Evolutionary conservation across 2,888 invertebrate species (phyloP), one percentile per base, ranked within the genome.

Genomic region (Dasypolia templi): DNA sequence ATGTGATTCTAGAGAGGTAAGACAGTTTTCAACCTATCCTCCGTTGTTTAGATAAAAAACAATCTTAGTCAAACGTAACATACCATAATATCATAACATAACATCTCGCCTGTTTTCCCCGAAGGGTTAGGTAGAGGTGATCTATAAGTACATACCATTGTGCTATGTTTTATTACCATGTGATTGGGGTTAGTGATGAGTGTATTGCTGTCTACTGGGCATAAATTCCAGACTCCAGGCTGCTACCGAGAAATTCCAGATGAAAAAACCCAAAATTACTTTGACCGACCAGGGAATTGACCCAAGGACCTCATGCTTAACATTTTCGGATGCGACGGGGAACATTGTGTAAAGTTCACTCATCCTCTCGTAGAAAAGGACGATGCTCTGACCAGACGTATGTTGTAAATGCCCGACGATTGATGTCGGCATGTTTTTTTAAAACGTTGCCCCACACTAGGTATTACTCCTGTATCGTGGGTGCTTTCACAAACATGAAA

Each of bases 1-100:
- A 66, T 98, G 98, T 89, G 98, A 98, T 91, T 98, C 98, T 0
- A 98, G 98, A 91, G 98, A 98, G 97, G 98, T 93, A 85, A 82
- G 82, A 11, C 9, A 19, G 32, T 22, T 56, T 12, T 0, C 26
- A 22, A 19, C 1, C 14, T 6, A 22, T 22, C 56, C 22, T 11
- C 22, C 22, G 7, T 22, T 22, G 7, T 5, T 19, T 19, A 46
- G 46, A 22, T 46, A 46, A 5, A 19, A 46, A 44, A 44, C 17
- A 14, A 17, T 44, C 44, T 39, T 39, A 9, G 0, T 39, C 39
- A 39, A 39, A 39, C 39, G n/a, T n/a, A n/a, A n/a, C n/a, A n/a
- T n/a, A n/a, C n/a, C n/a, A n/a, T n/a, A n/a, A n/a, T n/a, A n/a
- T n/a, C n/a, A n/a, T 44, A 44, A 44, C 14, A 44, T 17, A 44